Percentiles rank a stretch among this genome's conserved stretches.
These are phyloP conservation scores for Nephrotoma flavescens DNA, from an alignment of 2,888 invertebrate genomes.

Conservation along the genomic window DNA sequence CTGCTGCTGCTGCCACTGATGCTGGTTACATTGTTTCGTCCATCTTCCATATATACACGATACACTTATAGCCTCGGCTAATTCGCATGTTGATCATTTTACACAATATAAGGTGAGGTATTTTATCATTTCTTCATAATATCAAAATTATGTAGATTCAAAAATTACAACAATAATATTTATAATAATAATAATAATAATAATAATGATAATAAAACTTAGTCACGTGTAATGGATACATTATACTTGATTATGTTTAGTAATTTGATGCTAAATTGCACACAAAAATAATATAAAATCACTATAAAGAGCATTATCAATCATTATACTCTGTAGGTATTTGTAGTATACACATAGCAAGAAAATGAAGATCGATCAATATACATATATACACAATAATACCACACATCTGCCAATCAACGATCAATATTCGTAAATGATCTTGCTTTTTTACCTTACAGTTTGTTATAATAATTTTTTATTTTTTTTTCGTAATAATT, in stretches of 20 bases:
- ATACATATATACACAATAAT: neutral
- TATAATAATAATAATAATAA: neutral
- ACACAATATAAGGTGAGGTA: neutral
- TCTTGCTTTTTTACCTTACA: neutral
- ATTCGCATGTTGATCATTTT: neutral
- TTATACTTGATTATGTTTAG: constrained; percentile 6
- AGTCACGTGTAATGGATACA: constrained; percentile 10
- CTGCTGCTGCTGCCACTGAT: neutral
- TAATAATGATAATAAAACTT: neutral
- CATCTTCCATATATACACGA: neutral
- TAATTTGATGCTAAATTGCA: constrained; percentile 10
- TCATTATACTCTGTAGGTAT: neutral
- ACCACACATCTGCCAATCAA: constrained; percentile 1
- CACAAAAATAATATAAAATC: neutral
- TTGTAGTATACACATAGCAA: neutral
- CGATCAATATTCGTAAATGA: constrained; percentile 1
- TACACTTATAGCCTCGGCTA: too few relatives aligned
- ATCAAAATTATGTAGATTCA: neutral
- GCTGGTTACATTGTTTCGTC: neutral
- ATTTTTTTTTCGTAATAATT: neutral
- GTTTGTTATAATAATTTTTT: neutral
- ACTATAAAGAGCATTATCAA: neutral
- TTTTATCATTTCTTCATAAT: neutral
- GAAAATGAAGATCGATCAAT: neutral
- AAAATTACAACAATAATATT: neutral